Base-by-base conservation (phyloP, 2,113 vertebrate species). In the Electrona antarctica region DNA sequence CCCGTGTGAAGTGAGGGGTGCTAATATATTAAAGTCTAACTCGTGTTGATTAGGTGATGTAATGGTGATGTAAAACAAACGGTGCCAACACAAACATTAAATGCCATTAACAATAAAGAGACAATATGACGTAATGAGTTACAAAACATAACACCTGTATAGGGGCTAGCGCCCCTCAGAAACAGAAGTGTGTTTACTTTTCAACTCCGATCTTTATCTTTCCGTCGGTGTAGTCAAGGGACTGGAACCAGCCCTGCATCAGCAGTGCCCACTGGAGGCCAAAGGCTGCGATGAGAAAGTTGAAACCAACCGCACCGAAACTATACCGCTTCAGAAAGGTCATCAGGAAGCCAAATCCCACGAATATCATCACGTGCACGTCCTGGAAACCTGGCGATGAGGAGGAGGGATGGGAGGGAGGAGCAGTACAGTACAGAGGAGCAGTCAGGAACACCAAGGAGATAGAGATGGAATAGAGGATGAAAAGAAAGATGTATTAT, bases 261-360 rank as follows among this genome's bases (percentile, higher is more conserved):
- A 99, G 90, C 64, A 99, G 83, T 1, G 97, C 97, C 98, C 98
- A 99, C 80, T 99, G 98, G 72, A 99, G 87, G 54, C 96, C 96
- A 6, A 99, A 98, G 51, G 96, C 93, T 2, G 97, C 97, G 3
- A 98, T 92, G 73, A 99, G 92, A 89, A 99, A 98, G 90, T 98
- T 99, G 92, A 98, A 99, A 15, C 95, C 97, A 45, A 99, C 94
- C 0, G 94, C 94, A 5, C 97, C 93, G 0, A 97, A 99, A 68
- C 97, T 95, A 0, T 99, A 99, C 51, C 94, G 93, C 88, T 97
- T 95, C 67, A 99, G 92, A 87, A 99, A 99, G 0, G 93, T 97
- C 98, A 99, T 99, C 74, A 99, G 95, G 88, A 98, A 99, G 28
- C 98, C 98, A 73, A 99, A 99, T 33, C 98, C 98, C 72, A 99